These are phyloP conservation scores for Caranx melampygus DNA, from an alignment of 2,113 vertebrate genomes.

Conservation along the genomic window DNA sequence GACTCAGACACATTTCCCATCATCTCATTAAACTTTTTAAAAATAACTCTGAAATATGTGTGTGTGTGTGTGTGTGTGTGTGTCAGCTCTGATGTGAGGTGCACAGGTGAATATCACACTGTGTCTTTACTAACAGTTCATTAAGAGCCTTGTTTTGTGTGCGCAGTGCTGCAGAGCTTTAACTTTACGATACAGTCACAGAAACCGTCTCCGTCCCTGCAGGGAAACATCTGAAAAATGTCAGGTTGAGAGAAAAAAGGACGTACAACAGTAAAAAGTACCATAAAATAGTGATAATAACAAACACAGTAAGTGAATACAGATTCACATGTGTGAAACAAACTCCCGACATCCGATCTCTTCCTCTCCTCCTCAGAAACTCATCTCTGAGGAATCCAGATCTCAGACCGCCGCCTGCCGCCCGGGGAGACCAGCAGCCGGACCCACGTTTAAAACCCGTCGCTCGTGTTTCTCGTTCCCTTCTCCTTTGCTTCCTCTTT, in stretches of 20 bases:
- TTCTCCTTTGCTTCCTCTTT: constrained; percentile 36
- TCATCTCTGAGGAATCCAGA: background rate
- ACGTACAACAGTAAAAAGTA: no score
- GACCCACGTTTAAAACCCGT: constrained; percentile 2
- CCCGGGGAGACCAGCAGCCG: constrained; percentile 4
- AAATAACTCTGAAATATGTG: background rate
- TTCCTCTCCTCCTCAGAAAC: background rate
- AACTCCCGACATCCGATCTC: background rate
- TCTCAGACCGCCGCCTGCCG: constrained; percentile 22
- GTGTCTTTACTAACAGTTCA: no score
- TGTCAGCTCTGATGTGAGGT: background rate
- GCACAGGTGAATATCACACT: background rate
- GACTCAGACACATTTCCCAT: background rate
- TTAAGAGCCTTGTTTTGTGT: background rate
- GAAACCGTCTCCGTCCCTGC: no score
- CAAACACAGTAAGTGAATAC: no score
- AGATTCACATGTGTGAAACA: no score
- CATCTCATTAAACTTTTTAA: no score
- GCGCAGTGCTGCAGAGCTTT: background rate
- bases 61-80: no score
- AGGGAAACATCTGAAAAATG: no score
- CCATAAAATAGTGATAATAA: no score
- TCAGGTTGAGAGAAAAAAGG: no score
- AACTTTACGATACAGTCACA: background rate
- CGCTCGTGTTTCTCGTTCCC: constrained; percentile 20